Evolutionary conservation across 2,888 invertebrate species (phyloP).

Genomic region (Sisyra nigra): DNA sequence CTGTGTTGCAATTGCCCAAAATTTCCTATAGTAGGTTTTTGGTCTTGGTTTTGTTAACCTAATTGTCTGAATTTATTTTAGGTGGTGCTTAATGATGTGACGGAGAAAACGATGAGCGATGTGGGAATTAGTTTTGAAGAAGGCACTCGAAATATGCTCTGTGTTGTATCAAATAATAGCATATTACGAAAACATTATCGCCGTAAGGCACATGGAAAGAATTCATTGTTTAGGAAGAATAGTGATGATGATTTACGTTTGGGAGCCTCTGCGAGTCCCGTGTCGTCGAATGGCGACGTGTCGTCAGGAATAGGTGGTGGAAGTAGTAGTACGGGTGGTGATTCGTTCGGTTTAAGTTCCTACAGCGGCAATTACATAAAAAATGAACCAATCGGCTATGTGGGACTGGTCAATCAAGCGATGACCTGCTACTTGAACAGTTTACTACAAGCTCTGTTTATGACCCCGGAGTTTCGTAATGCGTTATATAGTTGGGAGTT

Average conservation of each 20-base stretch:
- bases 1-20: too few species aligned
- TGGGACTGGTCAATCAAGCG: slow-evolving; percentile 75
- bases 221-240: too few species aligned
- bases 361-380: slow-evolving; percentile 15
- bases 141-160: slow-evolving; percentile 10
- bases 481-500: slow-evolving; percentile 74
- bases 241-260: slow-evolving; percentile 27
- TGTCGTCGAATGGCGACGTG: not conserved
- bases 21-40: too few species aligned
- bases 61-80: not conserved
- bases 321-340: not conserved
- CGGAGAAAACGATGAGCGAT: slow-evolving; percentile 4
- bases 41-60: too few species aligned
- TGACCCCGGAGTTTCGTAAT: slow-evolving; percentile 87
- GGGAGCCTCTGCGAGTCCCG: slow-evolving; percentile 29
- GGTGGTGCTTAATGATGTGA: slow-evolving; percentile 4
- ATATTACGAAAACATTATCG: slow-evolving; percentile 5
- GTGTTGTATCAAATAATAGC: slow-evolving; percentile 4
- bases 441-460: slow-evolving; percentile 70
- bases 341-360: not conserved
- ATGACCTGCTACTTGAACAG: slow-evolving; percentile 90
- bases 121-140: slow-evolving; percentile 10
- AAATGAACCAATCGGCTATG: slow-evolving; percentile 33
- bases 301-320: too few species aligned
- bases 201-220: too few species aligned